These are phyloP conservation scores for Eupithecia abbreviata DNA, from an alignment of 2,888 invertebrate species.

Conservation along the genomic window DNA sequence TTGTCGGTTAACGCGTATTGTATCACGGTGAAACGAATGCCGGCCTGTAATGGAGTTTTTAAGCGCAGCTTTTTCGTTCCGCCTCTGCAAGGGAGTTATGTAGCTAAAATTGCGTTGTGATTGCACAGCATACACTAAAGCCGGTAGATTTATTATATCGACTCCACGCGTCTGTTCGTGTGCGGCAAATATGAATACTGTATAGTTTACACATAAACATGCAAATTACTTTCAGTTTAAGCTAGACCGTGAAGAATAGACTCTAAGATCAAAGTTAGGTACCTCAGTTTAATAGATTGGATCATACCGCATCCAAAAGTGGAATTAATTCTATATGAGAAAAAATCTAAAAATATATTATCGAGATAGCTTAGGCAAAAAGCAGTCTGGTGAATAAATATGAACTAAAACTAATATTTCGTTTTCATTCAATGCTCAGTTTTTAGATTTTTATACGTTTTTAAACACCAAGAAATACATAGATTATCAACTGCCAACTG, in stretches of 20 bases:
- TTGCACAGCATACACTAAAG: constrained; percentile 64
- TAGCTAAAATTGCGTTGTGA: constrained; percentile 68
- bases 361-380: too few species aligned
- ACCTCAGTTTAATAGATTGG: constrained; percentile 4
- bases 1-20: constrained; percentile 78
- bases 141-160: constrained; percentile 64
- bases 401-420: too few species aligned
- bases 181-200: constrained; percentile 22
- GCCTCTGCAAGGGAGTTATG: constrained; percentile 62
- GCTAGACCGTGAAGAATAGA: constrained; percentile 18
- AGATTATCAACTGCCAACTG: too few species aligned
- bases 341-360: too few species aligned
- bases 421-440: too few species aligned
- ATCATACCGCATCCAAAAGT: constrained; percentile 36
- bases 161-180: constrained; percentile 53
- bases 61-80: constrained; percentile 71
- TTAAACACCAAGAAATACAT: too few species aligned
- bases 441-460: too few species aligned
- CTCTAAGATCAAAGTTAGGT: constrained; percentile 13
- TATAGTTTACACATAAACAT: neutral
- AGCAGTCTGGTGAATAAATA: too few species aligned
- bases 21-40: constrained; percentile 74
- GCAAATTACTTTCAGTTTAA: constrained; percentile 24
- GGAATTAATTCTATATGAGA: too few species aligned
- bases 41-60: constrained; percentile 76